A percentile compares a stretch with the other conserved stretches of the same genome.
Evolutionary conservation across 2,113 vertebrate genomes (phyloP).

Genomic region (Engraulis encrasicolus): DNA sequence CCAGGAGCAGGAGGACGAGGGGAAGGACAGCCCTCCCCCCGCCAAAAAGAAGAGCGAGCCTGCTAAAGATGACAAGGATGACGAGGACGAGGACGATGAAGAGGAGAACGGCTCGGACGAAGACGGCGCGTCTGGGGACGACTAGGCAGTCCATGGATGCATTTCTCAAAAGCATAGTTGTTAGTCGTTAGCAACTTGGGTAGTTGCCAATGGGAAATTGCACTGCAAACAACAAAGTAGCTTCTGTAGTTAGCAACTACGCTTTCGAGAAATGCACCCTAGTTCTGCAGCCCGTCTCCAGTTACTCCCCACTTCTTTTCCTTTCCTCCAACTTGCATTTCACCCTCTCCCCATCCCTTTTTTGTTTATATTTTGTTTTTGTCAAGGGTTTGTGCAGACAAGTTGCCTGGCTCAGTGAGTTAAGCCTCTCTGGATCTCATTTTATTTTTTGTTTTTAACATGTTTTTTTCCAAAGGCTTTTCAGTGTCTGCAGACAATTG

Average conservation of each 20-base stretch:
- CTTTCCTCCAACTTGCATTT: neutral
- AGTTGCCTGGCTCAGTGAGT: constrained; percentile 15
- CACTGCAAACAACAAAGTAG: too few relatives aligned
- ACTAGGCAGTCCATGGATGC: too few relatives aligned
- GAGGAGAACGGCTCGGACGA: constrained; percentile 95
- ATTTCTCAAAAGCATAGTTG: too few relatives aligned
- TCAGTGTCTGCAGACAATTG: constrained; percentile 42
- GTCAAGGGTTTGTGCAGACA: neutral
- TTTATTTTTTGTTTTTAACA: constrained; percentile 27
- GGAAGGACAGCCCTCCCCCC: constrained; percentile 85
- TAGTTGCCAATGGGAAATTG: too few relatives aligned
- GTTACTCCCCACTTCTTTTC: constrained; percentile 35
- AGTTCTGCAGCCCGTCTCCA: constrained; percentile 48
- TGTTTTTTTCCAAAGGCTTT: constrained; percentile 53
- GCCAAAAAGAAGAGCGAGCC: constrained; percentile 85
- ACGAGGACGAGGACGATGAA: constrained; percentile 82
- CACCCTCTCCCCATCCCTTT: constrained; percentile 58
- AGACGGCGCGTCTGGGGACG: constrained; percentile 94
- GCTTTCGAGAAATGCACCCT: too few relatives aligned
- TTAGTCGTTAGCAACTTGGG: too few relatives aligned
- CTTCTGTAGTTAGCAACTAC: too few relatives aligned
- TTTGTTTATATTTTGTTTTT: constrained; percentile 33
- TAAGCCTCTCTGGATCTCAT: neutral
- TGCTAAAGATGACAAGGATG: constrained; percentile 77
- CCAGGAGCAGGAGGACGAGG: constrained; percentile 82